phyloP scores from a whole-genome alignment of 30 jellyfish, hydroid and myxozoan genomes.

The Chrysaora quinquecirrha region DNA sequence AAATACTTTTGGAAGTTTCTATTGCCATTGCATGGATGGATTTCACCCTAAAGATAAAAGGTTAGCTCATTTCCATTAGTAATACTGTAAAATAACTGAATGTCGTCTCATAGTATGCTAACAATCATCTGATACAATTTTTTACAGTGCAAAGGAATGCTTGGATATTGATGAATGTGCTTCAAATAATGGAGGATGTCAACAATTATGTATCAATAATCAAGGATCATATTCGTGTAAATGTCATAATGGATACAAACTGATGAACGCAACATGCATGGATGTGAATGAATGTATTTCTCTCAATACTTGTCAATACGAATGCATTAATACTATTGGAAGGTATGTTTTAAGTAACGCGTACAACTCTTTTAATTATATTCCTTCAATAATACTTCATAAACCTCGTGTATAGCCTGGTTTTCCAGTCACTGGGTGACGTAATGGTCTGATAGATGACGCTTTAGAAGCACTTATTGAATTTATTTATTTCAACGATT shows the following conservation, averaged over 20 bases:
- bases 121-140: no score
- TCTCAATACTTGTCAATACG: neutral
- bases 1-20: conserved; percentile 78
- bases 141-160: conserved; percentile 8
- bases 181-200: conserved; percentile 18
- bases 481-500: no score
- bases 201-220: conserved; percentile 52
- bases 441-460: no score
- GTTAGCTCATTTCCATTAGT: no score
- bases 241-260: conserved; percentile 47
- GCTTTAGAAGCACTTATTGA: no score
- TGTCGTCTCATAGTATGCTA: neutral
- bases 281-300: conserved; percentile 39
- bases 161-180: conserved; percentile 66
- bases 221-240: conserved; percentile 51
- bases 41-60: conserved; percentile 34
- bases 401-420: no score
- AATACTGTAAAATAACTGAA: no score
- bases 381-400: no score
- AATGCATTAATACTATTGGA: neutral
- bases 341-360: no score
- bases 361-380: no score
- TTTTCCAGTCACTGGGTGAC: no score
- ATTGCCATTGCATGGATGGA: conserved; percentile 82
- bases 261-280: conserved; percentile 49